Base-by-base conservation (phyloP, 1,140 invertebrate genomes). In the Tetragnatha versicolor region DNA sequence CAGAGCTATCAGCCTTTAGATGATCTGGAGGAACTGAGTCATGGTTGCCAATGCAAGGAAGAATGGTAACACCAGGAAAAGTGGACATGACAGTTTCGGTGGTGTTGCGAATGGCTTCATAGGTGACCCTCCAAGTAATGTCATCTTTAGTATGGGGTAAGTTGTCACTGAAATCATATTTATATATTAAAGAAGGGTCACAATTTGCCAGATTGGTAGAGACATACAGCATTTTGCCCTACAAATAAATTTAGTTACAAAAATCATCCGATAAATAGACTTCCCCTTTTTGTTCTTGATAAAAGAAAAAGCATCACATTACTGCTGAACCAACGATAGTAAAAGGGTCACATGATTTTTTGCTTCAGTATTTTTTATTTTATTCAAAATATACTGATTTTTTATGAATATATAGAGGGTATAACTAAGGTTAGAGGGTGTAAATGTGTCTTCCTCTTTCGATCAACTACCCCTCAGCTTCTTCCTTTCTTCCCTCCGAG, bases 21-120 rank as follows among this genome's bases (percentile, higher is more conserved):
- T 47, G 55, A 22, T 80, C 68, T 9, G 69, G 49, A 14, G 81
- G 87, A 81, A 80, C 84, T 76, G 55, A 82, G 70, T 88, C 87
- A 83, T 87, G 86, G 76, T 88, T 87, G 25, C 87, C 87, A 25
- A 88, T 82, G 2, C 84, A 85, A 22, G 87, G 86, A 60, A 84
- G 83, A 6, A 88, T 81, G 0, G 84, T 65, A 3, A 81, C 82
- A 37, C 84, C 83, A 9, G 83, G 83, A 76, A 87, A 88, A 17
- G 79, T 66, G 9, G 80, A 31, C 12, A 61, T 42, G 0, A 88
- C 47, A 33, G 84, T 79, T 0, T 76, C 39, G n/a, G 86, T 85
- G 31, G 87, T 82, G 68, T 86, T 87, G 2, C 58, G 80, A 4
- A 85, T 33, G 17, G 82, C 79, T 10, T 66, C 60, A 73, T 82